Evolutionary conservation across 2,888 invertebrate genomes (phyloP).

Genomic region (Neoscelio sp.): DNA sequence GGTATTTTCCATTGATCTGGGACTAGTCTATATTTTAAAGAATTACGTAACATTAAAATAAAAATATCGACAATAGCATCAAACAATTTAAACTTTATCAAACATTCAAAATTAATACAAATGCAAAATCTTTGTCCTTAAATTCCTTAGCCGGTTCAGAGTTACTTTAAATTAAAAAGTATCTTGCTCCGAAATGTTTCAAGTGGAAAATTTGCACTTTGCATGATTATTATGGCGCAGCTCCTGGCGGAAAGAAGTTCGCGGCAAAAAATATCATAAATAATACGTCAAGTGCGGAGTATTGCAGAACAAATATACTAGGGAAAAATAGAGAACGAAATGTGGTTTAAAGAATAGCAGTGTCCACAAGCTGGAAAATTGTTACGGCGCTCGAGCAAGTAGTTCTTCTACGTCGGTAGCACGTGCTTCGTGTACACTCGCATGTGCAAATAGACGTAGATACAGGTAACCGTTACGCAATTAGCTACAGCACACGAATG

Average conservation of each 20-base stretch:
- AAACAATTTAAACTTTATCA: no score
- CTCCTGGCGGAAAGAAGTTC: conserved; percentile 33
- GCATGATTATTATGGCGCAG: conserved; percentile 38
- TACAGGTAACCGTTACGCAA: conserved; percentile 63
- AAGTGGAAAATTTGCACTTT: conserved; percentile 51
- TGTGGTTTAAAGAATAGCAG: conserved; percentile 52
- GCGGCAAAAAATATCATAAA: conserved; percentile 47
- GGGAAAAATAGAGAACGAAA: conserved; percentile 46
- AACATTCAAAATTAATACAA: no score
- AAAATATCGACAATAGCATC: no score
- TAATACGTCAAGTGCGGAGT: conserved; percentile 50
- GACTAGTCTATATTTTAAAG: no score
- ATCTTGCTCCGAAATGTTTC: conserved; percentile 41
- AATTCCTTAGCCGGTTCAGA: conserved; percentile 9
- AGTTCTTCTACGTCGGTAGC: conserved; percentile 48
- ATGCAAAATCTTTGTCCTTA: conserved; percentile 8
- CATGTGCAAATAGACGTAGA: conserved; percentile 43
- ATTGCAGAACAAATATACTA: conserved; percentile 37
- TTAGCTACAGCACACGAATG: conserved; percentile 45
- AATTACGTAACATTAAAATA: no score
- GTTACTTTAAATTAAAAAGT: conserved; percentile 44
- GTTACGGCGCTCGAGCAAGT: conserved; percentile 52
- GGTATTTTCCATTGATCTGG: no score
- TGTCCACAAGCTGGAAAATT: conserved; percentile 61
- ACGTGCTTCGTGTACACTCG: conserved; percentile 46